Evolutionary conservation across 1,140 invertebrate genomes (phyloP).

Genomic region (Leptinotarsa lineolata): DNA sequence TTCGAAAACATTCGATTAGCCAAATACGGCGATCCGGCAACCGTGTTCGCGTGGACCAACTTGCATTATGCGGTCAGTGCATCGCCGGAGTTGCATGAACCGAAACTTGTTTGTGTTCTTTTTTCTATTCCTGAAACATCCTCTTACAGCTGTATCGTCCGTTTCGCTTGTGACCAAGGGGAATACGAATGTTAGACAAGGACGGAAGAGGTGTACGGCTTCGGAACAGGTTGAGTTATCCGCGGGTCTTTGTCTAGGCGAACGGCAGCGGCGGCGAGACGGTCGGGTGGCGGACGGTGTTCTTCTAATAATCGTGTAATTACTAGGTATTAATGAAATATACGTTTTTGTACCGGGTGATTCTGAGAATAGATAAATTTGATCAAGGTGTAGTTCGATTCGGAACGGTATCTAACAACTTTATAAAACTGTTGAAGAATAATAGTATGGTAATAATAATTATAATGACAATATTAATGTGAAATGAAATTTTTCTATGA

Average conservation of each 20-base stretch:
- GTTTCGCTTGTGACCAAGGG: background rate
- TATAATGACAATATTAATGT: no score
- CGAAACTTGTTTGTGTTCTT: conserved; percentile 43
- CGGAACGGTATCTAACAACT: no score
- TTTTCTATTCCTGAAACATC: conserved; percentile 35
- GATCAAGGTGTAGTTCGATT: no score
- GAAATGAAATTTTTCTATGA: no score
- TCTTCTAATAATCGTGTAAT: background rate
- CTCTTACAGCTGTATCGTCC: conserved; percentile 35
- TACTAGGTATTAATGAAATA: background rate
- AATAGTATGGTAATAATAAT: no score
- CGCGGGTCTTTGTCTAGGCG: conserved; percentile 32
- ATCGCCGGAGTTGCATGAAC: conserved; percentile 44
- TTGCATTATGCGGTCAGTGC: conserved; percentile 47
- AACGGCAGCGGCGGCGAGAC: background rate
- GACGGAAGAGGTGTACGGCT: conserved; percentile 17
- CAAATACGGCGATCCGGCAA: conserved; percentile 8
- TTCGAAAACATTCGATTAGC: background rate
- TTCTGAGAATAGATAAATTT: no score
- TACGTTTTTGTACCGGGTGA: no score
- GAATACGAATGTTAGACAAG: conserved; percentile 22
- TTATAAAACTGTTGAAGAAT: no score
- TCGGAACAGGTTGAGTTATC: conserved; percentile 39
- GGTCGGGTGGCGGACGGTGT: background rate
- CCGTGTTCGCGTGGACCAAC: conserved; percentile 16